Percentiles rank a stretch among this genome's conserved stretches.
These are phyloP conservation scores for Chymomyza procnemis DNA, from an alignment of 2,888 invertebrate genomes.

Conservation along the genomic window DNA sequence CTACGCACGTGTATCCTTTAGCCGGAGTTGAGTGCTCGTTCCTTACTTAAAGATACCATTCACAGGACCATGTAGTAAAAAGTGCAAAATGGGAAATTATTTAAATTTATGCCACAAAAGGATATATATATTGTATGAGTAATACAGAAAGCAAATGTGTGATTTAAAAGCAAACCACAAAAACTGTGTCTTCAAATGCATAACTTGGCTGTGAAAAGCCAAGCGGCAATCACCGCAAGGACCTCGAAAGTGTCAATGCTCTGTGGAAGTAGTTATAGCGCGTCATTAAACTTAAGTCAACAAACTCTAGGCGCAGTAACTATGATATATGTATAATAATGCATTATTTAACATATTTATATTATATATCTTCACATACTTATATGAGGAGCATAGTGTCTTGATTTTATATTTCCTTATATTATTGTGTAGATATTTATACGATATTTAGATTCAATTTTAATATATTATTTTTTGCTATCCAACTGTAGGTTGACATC, in stretches of 20 bases:
- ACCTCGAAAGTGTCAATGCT: neutral
- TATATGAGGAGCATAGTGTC: no score
- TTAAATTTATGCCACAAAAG: conserved; percentile 62
- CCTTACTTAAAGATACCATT: conserved; percentile 18
- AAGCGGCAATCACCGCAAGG: neutral
- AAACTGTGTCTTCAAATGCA: conserved; percentile 2
- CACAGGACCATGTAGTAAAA: conserved; percentile 37
- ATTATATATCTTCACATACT: no score
- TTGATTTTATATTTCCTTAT: no score
- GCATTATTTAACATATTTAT: no score
- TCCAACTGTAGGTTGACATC: no score
- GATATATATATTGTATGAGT: conserved; percentile 18
- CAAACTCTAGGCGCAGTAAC: no score
- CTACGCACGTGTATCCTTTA: neutral
- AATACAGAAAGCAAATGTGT: neutral
- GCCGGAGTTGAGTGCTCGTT: neutral
- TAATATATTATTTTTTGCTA: no score
- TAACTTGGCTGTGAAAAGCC: neutral
- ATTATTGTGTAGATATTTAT: no score
- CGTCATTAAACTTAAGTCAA: no score
- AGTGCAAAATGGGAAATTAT: conserved; percentile 55
- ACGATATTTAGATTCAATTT: no score
- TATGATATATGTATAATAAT: no score
- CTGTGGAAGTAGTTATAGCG: no score
- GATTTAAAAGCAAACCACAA: neutral